Evolutionary conservation across 2,888 invertebrate species (phyloP), one percentile per base, ranked within the genome.

Genomic region (Euplexia lucipara): DNA sequence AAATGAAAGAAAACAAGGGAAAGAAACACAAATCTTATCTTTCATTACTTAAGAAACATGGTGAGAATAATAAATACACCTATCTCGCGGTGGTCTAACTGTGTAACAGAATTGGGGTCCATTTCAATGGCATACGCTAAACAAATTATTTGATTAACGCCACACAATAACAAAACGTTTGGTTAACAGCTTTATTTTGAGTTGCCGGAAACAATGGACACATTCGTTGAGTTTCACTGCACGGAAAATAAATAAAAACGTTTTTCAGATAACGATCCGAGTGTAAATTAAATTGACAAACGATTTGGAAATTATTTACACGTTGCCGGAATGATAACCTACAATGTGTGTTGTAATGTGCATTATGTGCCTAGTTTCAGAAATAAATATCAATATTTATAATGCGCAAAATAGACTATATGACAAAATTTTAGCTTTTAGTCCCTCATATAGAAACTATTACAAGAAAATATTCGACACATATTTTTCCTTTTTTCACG

Each of bases 131-230:
- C 32, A 5, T 26, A 57, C 54, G 82, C 79, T 80, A 81, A 80
- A 79, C 68, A 76, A 69, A 70, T 76, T 49, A 70, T 73, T 73
- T 79, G 45, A 79, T 80, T 80, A 80, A 68, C 82, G 53, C 79
- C n/a, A 42, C 35, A 47, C 60, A 59, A 47, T 64, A 81, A 79
- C 76, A 81, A 81, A 79, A 64, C 62, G 67, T 67, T 70, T 70
- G 51, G 65, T 82, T 80, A 67, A 70, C 82, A 67, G 35, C 10
- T 56, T 67, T 45, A 42, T 64, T 66, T 53, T 2, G 3, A n/a
- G 37, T 12, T 47, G 16, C 8, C n/a, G 30, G 37, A 62, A 70
- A 70, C 71, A 76, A 57, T 72, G 42, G 41, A 37, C 44, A 49
- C 47, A 44, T 49, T 49, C 42, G 41, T 69, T 35, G 0, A 16